Evolutionary conservation across 2,888 invertebrate genomes (phyloP), one percentile per base, ranked within the genome.

Genomic region (Marronus borbonicus): DNA sequence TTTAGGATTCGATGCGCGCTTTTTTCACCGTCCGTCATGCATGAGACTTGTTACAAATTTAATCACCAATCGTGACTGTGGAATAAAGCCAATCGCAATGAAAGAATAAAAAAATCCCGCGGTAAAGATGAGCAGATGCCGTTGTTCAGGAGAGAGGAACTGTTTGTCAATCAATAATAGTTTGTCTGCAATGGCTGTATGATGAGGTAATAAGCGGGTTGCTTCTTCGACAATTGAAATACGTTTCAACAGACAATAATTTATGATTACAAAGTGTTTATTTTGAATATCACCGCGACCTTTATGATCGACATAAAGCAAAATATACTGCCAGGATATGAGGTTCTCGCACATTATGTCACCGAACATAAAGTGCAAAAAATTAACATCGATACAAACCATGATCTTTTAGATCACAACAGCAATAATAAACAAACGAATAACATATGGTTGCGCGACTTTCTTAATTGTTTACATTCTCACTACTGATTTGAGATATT

Each of bases 11-110:
- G 77, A 65, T 44, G 52, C 72, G 70, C 69, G 39, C 50, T 62
- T 78, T 78, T 78, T 78, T 74, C 62, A 49, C 65, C 66, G 72
- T 49, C 39, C 36, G 72, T 69, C 62, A 68, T 64, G 62, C 74
- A 65, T 65, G 39, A 64, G 49, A 74, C 65, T 76, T 68, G 76
- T 76, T 58, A 74, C 72, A 72, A 72, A 44, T 60, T 74, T 74
- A 74, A 74, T 74, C 72, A 74, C 2, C 44, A 60, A 60, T 44
- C 72, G 72, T 74, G 72, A 74, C 72, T 60, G 49, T 74, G 60
- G 72, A 74, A 60, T 60, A 60, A 74, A 60, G 60, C 20, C 50
- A 17, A 68, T 68, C 28, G 50, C n/a, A 68, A 68, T 68, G 31
- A 44, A 60, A n/a, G 44, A 74, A 39, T 24, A 28, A 28, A 74